These are phyloP conservation scores for Megalops atlanticus DNA, from an alignment of 2,113 vertebrate genomes.

Conservation along the genomic window DNA sequence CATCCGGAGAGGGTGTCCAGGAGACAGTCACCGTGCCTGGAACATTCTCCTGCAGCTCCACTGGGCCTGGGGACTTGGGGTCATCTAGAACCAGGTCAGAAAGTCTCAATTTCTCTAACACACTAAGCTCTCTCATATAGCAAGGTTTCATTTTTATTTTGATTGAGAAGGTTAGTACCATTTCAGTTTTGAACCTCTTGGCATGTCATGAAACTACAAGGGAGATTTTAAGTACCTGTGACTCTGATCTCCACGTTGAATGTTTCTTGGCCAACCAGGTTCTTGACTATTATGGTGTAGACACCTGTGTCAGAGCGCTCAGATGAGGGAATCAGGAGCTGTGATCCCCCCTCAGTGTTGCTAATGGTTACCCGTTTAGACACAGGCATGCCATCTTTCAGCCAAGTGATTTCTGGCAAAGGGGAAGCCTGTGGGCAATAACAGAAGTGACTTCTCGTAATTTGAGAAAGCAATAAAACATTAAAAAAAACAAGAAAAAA, in stretches of 20 bases:
- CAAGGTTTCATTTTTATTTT: neutral
- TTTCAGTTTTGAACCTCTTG: too few species aligned
- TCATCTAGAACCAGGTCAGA: constrained; percentile 62
- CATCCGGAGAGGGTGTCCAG: constrained; percentile 81
- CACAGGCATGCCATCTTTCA: constrained; percentile 77
- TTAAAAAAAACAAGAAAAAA: neutral
- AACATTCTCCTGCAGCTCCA: constrained; percentile 77
- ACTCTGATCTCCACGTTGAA: constrained; percentile 76
- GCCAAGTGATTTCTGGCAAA: constrained; percentile 74
- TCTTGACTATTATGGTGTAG: constrained; percentile 74
- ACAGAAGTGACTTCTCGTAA: neutral
- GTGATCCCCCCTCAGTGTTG: constrained; percentile 67
- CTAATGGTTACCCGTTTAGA: constrained; percentile 59
- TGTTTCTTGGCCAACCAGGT: constrained; percentile 65
- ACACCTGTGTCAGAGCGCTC: constrained; percentile 72
- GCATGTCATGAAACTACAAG: neutral
- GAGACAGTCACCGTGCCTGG: constrained; percentile 74
- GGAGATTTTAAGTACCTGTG: constrained; percentile 68
- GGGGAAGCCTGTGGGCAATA: constrained; percentile 71
- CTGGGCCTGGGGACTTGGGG: constrained; percentile 78
- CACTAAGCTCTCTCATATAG: neutral
- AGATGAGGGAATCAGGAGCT: constrained; percentile 74
- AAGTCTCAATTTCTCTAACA: neutral
- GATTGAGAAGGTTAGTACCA: neutral
- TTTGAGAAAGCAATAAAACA: neutral